A percentile compares a stretch with the other conserved stretches of the same genome.
These are phyloP conservation scores for Cephalopholis sonnerati DNA, from an alignment of 2,113 vertebrate species.

Conservation along the genomic window DNA sequence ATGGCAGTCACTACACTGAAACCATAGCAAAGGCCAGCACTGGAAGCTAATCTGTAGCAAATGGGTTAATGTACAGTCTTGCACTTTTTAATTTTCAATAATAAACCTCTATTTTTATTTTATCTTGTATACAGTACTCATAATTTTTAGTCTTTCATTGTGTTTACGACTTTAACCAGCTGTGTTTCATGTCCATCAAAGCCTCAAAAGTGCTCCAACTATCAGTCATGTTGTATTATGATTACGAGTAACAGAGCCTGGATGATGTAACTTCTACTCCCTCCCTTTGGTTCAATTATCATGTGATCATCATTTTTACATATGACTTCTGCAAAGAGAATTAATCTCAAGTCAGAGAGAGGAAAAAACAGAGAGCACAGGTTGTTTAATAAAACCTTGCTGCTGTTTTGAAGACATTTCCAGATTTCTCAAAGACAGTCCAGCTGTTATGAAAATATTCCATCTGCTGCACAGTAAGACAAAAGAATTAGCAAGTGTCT, in stretches of 20 bases:
- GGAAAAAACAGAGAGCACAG: not conserved
- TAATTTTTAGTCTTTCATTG: not conserved
- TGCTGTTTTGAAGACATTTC: constrained; percentile 3
- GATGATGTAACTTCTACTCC: not conserved
- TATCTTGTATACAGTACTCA: not conserved
- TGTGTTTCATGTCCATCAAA: not conserved
- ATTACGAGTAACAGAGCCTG: not conserved
- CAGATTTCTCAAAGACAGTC: not conserved
- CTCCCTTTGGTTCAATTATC: not conserved
- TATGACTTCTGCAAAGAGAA: not conserved
- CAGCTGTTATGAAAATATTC: not conserved
- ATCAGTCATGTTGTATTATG: not conserved
- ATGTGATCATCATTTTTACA: not conserved
- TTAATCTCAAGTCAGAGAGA: too few relatives aligned
- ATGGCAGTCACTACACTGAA: not conserved
- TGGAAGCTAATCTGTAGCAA: not conserved
- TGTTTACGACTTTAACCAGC: not conserved
- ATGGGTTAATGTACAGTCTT: not conserved
- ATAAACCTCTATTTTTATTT: not conserved
- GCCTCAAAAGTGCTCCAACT: not conserved
- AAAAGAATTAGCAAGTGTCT: not conserved
- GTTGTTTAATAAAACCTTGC: not conserved
- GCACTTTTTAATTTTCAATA: not conserved
- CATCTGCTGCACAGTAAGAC: not conserved
- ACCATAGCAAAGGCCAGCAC: not conserved